These are phyloP conservation scores for Lucilia sericata DNA, from an alignment of 1,140 invertebrate species.

Conservation along the genomic window DNA sequence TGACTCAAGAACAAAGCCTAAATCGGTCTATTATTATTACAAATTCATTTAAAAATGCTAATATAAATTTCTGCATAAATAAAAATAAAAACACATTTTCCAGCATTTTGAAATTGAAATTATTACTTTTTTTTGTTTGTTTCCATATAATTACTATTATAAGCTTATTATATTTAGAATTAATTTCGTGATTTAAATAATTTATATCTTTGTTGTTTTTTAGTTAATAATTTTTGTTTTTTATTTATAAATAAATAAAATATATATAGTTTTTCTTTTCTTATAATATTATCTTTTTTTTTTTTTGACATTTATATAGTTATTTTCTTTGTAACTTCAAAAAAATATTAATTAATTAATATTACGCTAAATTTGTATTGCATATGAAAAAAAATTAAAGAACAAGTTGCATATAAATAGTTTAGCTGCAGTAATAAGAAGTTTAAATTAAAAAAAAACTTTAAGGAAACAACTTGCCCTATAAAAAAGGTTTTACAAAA, in stretches of 20 bases:
- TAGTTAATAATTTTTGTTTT: background rate
- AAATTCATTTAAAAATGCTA: too few species aligned
- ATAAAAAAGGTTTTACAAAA: background rate
- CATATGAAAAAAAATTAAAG: too few species aligned
- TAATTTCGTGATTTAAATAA: background rate
- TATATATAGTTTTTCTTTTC: constrained; percentile 8
- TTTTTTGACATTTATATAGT: constrained; percentile 24
- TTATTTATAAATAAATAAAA: constrained; percentile 30
- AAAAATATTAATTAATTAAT: background rate
- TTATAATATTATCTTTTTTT: background rate
- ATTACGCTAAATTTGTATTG: too few species aligned
- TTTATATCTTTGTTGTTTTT: constrained; percentile 5
- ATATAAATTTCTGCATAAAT: too few species aligned
- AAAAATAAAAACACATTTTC: background rate
- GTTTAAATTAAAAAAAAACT: background rate
- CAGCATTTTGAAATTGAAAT: constrained; percentile 25
- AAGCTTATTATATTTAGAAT: constrained; percentile 22
- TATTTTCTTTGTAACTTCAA: background rate
- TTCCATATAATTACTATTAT: constrained; percentile 21
- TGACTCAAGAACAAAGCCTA: too few species aligned
- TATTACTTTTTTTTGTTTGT: background rate
- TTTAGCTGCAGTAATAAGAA: background rate
- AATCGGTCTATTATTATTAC: too few species aligned
- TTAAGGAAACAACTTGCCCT: background rate
- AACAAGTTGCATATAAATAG: background rate